Conservation (phyloP, 1,140 invertebrate genomes). For the Drosophila obscura region DNA sequence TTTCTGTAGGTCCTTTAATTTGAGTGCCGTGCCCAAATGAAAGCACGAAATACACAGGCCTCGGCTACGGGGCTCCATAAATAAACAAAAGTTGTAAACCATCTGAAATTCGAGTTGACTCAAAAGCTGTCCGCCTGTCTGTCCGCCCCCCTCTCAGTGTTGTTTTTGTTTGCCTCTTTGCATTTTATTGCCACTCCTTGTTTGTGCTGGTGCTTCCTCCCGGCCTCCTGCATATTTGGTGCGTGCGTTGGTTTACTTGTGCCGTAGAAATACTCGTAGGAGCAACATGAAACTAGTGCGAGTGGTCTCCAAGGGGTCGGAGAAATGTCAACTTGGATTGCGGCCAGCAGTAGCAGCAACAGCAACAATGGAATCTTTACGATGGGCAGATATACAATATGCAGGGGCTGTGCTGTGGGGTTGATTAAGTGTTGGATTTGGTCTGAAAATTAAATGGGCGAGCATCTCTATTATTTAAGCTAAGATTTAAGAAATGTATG, state of each 20-base stretch:
- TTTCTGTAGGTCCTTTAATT: constrained; percentile 43
- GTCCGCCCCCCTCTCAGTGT: no score
- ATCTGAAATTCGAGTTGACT: constrained; percentile 41
- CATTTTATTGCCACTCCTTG: constrained; percentile 33
- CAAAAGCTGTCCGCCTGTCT: background rate
- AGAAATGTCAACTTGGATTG: constrained; percentile 14
- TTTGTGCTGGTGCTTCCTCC: background rate
- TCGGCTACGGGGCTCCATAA: constrained; percentile 22
- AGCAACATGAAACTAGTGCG: constrained; percentile 5
- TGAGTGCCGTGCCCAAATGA: constrained; percentile 32
- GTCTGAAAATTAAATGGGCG: background rate
- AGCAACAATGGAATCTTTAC: background rate
- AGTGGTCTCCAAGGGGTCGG: constrained; percentile 4
- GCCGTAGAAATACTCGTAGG: background rate
- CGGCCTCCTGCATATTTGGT: constrained; percentile 9
- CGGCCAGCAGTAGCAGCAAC: background rate
- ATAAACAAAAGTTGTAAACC: constrained; percentile 53
- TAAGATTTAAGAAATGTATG: no score
- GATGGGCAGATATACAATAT: background rate
- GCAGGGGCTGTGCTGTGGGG: background rate
- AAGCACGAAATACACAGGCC: background rate
- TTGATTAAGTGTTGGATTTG: background rate
- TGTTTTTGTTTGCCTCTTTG: background rate
- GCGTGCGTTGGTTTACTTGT: constrained; percentile 39
- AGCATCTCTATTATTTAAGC: no score